Percentiles rank a stretch among this genome's conserved stretches.
phyloP scores from a whole-genome alignment of 2,888 invertebrate species.

The Acanthosoma haemorrhoidale region DNA sequence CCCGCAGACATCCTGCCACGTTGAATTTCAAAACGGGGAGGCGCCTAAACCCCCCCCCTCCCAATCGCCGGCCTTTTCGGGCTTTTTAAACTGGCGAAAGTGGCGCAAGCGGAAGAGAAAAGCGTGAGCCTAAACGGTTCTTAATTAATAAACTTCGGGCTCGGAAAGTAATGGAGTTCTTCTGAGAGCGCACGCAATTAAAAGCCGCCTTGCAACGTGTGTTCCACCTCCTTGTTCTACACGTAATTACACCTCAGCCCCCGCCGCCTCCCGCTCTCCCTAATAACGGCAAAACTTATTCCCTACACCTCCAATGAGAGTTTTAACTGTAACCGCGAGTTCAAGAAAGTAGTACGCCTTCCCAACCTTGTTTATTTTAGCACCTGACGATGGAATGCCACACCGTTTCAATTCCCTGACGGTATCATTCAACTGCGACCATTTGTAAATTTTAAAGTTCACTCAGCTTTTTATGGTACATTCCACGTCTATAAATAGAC shows the following conservation, averaged over 20 bases:
- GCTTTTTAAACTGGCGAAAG: neutral
- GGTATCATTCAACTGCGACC: too few relatives aligned
- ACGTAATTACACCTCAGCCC: neutral
- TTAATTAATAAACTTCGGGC: conserved; percentile 21
- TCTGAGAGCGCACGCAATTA: neutral
- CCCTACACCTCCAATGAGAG: neutral
- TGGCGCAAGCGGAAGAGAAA: neutral
- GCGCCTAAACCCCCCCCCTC: too few relatives aligned
- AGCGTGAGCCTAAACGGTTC: conserved; percentile 16
- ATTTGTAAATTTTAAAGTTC: too few relatives aligned
- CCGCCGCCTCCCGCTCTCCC: neutral
- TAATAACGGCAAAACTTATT: neutral
- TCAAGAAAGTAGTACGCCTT: too few relatives aligned
- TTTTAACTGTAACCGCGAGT: too few relatives aligned
- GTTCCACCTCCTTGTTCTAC: conserved; percentile 6
- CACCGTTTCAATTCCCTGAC: too few relatives aligned
- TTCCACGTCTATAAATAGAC: too few relatives aligned
- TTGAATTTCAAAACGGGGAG: neutral
- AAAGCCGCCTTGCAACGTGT: conserved; percentile 1
- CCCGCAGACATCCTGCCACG: neutral
- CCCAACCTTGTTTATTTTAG: too few relatives aligned
- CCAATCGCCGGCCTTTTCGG: too few relatives aligned
- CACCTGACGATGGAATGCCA: too few relatives aligned
- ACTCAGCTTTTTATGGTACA: too few relatives aligned
- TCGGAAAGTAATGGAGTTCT: neutral